Conservation (phyloP, 64 coral and sea anemone species). For the Acropora yongei region DNA sequence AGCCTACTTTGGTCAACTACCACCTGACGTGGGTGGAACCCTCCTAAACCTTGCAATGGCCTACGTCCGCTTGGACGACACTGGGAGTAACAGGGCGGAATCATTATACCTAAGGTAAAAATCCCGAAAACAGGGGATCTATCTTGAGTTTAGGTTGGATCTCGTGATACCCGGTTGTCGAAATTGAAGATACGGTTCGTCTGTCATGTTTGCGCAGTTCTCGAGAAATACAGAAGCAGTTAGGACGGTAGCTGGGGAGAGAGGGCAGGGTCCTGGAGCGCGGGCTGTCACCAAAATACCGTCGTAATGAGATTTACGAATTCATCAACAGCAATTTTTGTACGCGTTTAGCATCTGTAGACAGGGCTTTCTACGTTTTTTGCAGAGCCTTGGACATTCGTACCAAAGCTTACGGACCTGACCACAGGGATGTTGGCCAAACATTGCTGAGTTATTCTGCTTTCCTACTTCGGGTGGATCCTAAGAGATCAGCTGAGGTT, state of each 20-base stretch:
- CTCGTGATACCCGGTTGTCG: too few species aligned
- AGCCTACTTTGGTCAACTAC: slow-evolving; percentile 80
- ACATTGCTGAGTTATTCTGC: slow-evolving; percentile 80
- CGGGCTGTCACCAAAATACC: too few species aligned
- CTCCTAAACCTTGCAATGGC: slow-evolving; percentile 83
- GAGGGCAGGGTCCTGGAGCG: too few species aligned
- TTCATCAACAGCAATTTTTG: too few species aligned
- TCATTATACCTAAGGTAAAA: slow-evolving; percentile 77
- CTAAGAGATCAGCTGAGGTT: slow-evolving; percentile 46
- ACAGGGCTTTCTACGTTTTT: neutral
- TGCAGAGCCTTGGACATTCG: slow-evolving; percentile 78
- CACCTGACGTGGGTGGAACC: slow-evolving; percentile 87
- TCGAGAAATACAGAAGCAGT: too few species aligned
- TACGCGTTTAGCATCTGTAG: neutral
- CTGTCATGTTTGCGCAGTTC: too few species aligned
- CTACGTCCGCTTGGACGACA: slow-evolving; percentile 59
- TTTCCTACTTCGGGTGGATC: slow-evolving; percentile 19
- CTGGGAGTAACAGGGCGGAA: slow-evolving; percentile 39
- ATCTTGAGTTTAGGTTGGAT: too few species aligned
- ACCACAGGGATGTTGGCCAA: slow-evolving; percentile 84
- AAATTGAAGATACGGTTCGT: too few species aligned
- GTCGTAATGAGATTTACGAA: too few species aligned
- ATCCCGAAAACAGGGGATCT: too few species aligned
- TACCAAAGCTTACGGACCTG: slow-evolving; percentile 72
- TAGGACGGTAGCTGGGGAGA: too few species aligned